Evolutionary conservation across 2,888 invertebrate species (phyloP).

Genomic region (Busseola fusca): DNA sequence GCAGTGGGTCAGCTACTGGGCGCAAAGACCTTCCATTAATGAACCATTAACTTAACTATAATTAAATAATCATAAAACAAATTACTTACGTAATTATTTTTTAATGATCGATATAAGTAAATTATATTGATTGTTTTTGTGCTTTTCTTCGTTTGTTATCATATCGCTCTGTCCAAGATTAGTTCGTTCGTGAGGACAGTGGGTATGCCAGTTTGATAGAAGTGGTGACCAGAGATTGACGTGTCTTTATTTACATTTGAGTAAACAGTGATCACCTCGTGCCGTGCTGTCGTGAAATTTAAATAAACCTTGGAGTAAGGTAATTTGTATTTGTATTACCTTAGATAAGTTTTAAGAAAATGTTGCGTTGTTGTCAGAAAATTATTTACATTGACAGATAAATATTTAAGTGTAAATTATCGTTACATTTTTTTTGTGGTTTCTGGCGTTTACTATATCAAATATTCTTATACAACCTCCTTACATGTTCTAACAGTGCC

Average conservation of each 20-base stretch:
- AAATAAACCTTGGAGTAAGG: slow-evolving; percentile 51
- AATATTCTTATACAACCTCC: not conserved
- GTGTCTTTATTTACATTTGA: slow-evolving; percentile 35
- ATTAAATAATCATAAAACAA: not conserved
- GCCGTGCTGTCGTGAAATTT: slow-evolving; percentile 43
- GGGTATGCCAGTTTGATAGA: slow-evolving; percentile 50
- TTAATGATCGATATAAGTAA: not conserved
- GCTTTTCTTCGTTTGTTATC: slow-evolving; percentile 18
- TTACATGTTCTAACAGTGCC: not conserved
- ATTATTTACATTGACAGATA: not conserved
- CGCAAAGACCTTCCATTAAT: no score
- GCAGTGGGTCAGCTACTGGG: no score
- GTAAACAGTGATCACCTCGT: slow-evolving; percentile 44
- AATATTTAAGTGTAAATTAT: not conserved
- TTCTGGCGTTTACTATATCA: not conserved
- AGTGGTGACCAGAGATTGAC: slow-evolving; percentile 49
- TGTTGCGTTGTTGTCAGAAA: not conserved
- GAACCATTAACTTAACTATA: not conserved
- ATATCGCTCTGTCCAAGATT: slow-evolving; percentile 13
- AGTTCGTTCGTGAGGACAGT: slow-evolving; percentile 20
- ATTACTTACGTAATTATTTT: not conserved
- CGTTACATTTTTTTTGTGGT: not conserved
- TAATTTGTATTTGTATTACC: slow-evolving; percentile 34
- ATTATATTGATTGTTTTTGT: not conserved
- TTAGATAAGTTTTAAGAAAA: not conserved